Conservation (phyloP, 2,113 vertebrate species). For the Gadus chalcogrammus region DNA sequence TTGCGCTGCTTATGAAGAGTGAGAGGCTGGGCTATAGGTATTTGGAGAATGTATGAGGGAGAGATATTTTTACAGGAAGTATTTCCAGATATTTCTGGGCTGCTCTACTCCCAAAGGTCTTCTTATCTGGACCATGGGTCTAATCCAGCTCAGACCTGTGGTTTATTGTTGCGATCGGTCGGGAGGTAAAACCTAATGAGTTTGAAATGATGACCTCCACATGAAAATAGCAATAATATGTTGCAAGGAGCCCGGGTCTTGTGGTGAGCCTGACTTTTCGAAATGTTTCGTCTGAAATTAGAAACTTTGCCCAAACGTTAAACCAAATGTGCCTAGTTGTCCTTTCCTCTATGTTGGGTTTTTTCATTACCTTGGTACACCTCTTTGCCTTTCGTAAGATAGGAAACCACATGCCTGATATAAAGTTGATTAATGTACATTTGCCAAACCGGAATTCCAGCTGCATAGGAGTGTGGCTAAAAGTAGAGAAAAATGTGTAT, state of each 20-base stretch:
- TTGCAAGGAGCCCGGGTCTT: constrained; percentile 17
- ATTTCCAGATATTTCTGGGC: constrained; percentile 3
- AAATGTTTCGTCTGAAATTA: constrained; percentile 1
- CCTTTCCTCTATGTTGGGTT: constrained; percentile 34
- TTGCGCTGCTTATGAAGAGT: constrained; percentile 6
- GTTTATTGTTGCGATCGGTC: not conserved
- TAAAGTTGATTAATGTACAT: constrained; percentile 32
- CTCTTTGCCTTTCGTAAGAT: constrained; percentile 37
- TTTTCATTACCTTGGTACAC: constrained; percentile 35
- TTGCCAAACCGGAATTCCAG: constrained; percentile 60
- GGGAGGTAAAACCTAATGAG: constrained; percentile 4
- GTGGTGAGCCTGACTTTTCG: constrained; percentile 22
- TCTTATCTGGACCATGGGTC: not conserved
- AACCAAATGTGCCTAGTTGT: constrained; percentile 68
- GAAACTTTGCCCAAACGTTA: constrained; percentile 37
- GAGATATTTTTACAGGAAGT: not conserved
- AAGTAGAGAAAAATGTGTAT: constrained; percentile 58
- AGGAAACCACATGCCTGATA: constrained; percentile 40
- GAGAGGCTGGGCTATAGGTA: not conserved
- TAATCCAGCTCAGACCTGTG: not conserved
- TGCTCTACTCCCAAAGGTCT: constrained; percentile 14
- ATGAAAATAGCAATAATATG: constrained; percentile 18
- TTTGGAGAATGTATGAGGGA: not conserved
- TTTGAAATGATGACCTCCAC: constrained; percentile 12
- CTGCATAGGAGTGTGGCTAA: constrained; percentile 43